Evolutionary conservation across 2,888 invertebrate species (phyloP), one percentile per base, ranked within the genome.

Genomic region (Dorcus parallelipipedus): DNA sequence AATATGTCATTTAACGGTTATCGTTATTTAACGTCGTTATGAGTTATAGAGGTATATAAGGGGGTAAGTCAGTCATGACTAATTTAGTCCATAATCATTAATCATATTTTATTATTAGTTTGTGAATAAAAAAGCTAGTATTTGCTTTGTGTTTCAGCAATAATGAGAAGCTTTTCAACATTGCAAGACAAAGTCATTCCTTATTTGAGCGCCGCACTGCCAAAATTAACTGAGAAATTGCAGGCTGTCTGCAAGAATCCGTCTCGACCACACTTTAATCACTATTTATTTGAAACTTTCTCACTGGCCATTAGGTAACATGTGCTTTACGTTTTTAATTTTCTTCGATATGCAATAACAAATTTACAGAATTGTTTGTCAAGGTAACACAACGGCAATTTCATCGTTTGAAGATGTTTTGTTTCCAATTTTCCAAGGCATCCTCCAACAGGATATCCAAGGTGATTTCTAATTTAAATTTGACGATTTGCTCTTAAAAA

Each of bases 221-320:
- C 93, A 0, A 89, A 92, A 72, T 81, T 98, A 17, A 95, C 95
- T 0, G 85, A 88, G 65, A 93, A 95, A 76, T 80, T 98, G 45
- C 80, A 88, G 3, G 79, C 86, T 39, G 95, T 96, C 33, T 86
- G 95, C 54, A 93, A 93, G 81, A 98, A 97, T 81, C 94, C 98
- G 0, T 93, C 93, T 70, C 93, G 95, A 71, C 98, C 99, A 0
- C 93, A 97, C 76, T 98, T 98, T 81, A 98, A 98, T 81, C 99
- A 99, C 77, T 99, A 93, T 79, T 82, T 99, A 40, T 99, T 99
- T 76, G 99, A 99, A 81, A 92, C 94, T 0, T 81, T 99, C 42
- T 93, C 96, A 26, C 80, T 99, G 47, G 86, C 90, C 3, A 89
- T 94, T n/a, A 89, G 87, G 90, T 91, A 75, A 83, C 85, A 81